Base-by-base conservation (phyloP, 1,140 invertebrate genomes). In the Mactra quadrangularis region DNA sequence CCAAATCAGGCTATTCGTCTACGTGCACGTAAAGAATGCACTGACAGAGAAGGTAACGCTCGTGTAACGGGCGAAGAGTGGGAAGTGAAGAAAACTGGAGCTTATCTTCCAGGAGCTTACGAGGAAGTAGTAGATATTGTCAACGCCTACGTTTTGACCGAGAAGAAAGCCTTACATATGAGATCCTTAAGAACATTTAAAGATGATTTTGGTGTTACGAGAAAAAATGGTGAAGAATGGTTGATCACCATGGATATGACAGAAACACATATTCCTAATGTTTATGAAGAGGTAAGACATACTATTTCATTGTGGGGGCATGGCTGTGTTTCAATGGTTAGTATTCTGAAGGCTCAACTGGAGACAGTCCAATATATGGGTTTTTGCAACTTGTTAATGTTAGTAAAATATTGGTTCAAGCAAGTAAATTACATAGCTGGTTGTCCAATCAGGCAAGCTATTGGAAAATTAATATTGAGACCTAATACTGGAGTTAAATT, bases 161-260 rank as follows among this genome's bases (percentile, higher is more conserved):
- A 94, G 79, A 94, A 94, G 89, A 93, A 93, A 79, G 94, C 94
- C 31, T 86, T 94, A 4, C 93, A 94, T 76, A 90, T 94, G 87
- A 85, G 90, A 35, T 91, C 94, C 13, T 76, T 92, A n/a, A 90
- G 89, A 72, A 94, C 93, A 50, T 94, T 94, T 87, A 92, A 86
- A 47, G 94, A 94, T 91, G 91, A 93, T 59, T 93, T 92, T 87
- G 91, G 90, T 19, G 88, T 92, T 11, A 79, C 81, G 0, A 81
- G 94, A n/a, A 94, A 94, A 83, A 94, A 94, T 88, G 94, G 94
- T 47, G 94, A 94, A 85, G 94, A 94, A 85, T 94, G 94, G 94
- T 79, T 94, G 33, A 92, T 94, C 29, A 94, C 91, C 52, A 88
- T 93, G 81, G 81, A 85, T 1, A 93, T 94, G 75, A 92, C 93